Conservation (phyloP, 1,140 invertebrate species). For the Trypoxylus dichotomus region DNA sequence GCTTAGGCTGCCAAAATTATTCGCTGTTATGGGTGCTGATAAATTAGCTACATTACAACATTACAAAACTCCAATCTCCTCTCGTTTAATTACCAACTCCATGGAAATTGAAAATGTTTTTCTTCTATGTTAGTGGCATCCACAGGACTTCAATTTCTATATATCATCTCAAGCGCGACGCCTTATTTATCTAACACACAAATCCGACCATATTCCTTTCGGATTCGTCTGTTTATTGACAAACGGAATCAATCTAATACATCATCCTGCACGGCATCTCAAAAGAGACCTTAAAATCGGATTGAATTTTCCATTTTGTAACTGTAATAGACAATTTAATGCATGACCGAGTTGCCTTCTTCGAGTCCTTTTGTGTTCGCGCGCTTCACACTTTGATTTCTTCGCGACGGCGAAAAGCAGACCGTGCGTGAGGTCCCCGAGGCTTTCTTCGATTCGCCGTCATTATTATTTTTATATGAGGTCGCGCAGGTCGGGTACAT, state of each 20-base stretch:
- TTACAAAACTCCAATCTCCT: too few species aligned
- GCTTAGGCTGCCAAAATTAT: too few species aligned
- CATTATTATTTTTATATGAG: background rate
- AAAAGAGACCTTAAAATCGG: slow-evolving; percentile 6
- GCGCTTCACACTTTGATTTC: background rate
- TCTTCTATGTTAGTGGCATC: too few species aligned
- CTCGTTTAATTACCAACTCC: too few species aligned
- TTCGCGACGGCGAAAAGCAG: background rate
- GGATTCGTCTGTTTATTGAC: background rate
- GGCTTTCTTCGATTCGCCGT: slow-evolving; percentile 21
- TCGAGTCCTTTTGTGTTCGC: background rate
- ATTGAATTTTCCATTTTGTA: slow-evolving; percentile 3
- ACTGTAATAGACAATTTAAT: slow-evolving; percentile 3
- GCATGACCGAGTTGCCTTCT: background rate
- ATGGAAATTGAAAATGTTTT: too few species aligned
- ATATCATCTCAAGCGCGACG: too few species aligned
- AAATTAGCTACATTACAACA: too few species aligned
- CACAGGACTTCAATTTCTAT: too few species aligned
- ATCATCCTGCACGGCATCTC: background rate
- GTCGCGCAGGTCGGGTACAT: background rate
- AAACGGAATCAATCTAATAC: background rate
- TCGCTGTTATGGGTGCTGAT: too few species aligned
- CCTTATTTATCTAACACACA: too few species aligned
- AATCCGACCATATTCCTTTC: too few species aligned
- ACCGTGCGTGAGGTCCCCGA: background rate